phyloP scores from a whole-genome alignment of 2,888 invertebrate genomes.

The Pemphredon lugubris region DNA sequence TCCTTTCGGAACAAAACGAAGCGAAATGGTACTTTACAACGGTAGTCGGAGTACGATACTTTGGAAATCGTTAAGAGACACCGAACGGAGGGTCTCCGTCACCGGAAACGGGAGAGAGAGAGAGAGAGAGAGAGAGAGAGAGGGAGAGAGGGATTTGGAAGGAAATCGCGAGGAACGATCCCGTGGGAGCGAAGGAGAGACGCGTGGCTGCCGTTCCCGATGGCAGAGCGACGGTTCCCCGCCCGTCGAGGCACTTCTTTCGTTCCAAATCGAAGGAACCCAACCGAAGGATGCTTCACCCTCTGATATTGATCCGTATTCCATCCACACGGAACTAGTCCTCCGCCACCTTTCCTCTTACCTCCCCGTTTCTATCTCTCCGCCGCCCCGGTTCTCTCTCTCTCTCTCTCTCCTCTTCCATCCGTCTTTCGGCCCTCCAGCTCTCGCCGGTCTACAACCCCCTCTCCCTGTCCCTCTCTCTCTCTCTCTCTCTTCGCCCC shows the following conservation, averaged over 20 bases:
- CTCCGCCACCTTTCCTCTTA: conserved; percentile 56
- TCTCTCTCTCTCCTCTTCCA: conserved; percentile 13
- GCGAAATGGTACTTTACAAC: no score
- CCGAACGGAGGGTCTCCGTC: no score
- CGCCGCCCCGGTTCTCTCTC: conserved; percentile 19
- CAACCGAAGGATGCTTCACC: conserved; percentile 67
- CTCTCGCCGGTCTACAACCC: background rate
- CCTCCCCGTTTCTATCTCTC: conserved; percentile 28
- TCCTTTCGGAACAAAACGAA: no score
- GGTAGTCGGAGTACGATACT: background rate
- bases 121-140: no score
- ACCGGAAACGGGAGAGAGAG: conserved; percentile 3
- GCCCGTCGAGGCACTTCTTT: conserved; percentile 40
- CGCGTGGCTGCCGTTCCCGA: conserved; percentile 20
- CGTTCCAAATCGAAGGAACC: conserved; percentile 61
- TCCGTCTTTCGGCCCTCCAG: conserved; percentile 11
- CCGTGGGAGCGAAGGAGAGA: conserved; percentile 18
- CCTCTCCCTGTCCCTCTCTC: background rate
- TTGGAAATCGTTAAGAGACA: background rate
- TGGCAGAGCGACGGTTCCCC: no score
- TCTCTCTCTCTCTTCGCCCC: background rate
- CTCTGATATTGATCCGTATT: conserved; percentile 75
- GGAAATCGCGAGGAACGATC: conserved; percentile 2
- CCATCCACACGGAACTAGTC: conserved; percentile 66
- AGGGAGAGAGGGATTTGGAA: conserved; percentile 12